These are phyloP conservation scores for Urocynchramus pylzowi DNA, from an alignment of 2,113 vertebrate species.

Conservation along the genomic window DNA sequence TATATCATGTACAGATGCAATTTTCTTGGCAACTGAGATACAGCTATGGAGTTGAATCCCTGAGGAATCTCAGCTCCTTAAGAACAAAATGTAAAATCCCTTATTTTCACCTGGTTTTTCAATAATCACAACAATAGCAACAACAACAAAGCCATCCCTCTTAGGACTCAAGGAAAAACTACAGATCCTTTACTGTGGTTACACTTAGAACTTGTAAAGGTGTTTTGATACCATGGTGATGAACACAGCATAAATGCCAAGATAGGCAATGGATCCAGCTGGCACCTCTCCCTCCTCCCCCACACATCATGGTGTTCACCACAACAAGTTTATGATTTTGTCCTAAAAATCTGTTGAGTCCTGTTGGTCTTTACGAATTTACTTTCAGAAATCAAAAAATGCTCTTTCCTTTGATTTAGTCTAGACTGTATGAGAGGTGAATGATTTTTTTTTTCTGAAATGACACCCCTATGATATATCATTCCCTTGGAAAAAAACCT, in stretches of 20 bases:
- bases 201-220: slow-evolving; percentile 25
- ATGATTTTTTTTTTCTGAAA: not conserved
- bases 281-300: slow-evolving; percentile 43
- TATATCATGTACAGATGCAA: not conserved
- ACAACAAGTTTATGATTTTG: slow-evolving; percentile 48
- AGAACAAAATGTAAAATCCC: not conserved
- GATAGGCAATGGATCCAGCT: slow-evolving; percentile 23
- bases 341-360: slow-evolving; percentile 29
- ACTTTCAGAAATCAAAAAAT: not conserved
- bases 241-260: slow-evolving; percentile 29
- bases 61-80: not conserved
- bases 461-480: not conserved
- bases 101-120: not conserved
- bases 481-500: not conserved
- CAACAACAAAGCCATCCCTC: not conserved
- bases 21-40: not conserved
- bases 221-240: slow-evolving; percentile 56
- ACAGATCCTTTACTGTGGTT: not conserved
- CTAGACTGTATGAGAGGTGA: not conserved
- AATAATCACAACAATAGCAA: not conserved
- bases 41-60: not conserved
- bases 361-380: not conserved
- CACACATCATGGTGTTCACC: slow-evolving; percentile 39
- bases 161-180: not conserved
- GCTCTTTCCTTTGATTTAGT: not conserved